Base-by-base conservation (phyloP, 2,888 invertebrate genomes). In the Nesidiocoris tenuis region DNA sequence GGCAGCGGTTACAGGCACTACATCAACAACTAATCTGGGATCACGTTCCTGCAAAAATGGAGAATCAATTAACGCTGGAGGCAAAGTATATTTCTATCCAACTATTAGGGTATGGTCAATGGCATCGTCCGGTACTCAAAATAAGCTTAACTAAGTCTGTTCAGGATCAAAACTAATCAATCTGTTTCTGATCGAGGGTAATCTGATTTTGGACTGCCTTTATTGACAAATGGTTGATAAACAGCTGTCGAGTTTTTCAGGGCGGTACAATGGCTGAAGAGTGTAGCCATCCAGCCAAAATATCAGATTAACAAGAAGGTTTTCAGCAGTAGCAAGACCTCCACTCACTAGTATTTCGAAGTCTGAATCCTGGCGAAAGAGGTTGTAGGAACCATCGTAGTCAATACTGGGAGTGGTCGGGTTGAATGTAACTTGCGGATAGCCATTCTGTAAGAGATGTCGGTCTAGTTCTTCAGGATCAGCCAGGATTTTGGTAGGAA, bases 381-480 rank as follows among this genome's bases (percentile, higher is more conserved):
- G 85, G 39, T 39, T 39, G 81, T 84, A 85, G 56, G 85, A 86
- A 79, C 83, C 84, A 79, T 84, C 84, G 80, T 83, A 84, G 64
- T 80, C 80, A 59, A 79, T 76, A 59, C 79, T 76, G 56, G 78
- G 78, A 24, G 85, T 84, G 68, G 78, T 55, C 21, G 79, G 87
- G 78, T 88, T 88, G 83, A 90, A 91, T 77, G 91, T 79, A 61
- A 81, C 90, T 77, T 89, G 89, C 64, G 89, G 87, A 81, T 91
- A 93, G 65, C 92, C 93, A 78, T 93, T 93, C 80, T 87, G 90
- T 1, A 93, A 87, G 74, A 96, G 87, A 83, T 95, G 94, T 72
- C 92, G 88, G 82, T 95, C 95, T 80, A 96, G 85, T 80, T 95
- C 93, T 81, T 91, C 90, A 23, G 94, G 93, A 83, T 96, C 96